Conservation (phyloP, 2,113 vertebrate species). For the Prolemur simus region DNA sequence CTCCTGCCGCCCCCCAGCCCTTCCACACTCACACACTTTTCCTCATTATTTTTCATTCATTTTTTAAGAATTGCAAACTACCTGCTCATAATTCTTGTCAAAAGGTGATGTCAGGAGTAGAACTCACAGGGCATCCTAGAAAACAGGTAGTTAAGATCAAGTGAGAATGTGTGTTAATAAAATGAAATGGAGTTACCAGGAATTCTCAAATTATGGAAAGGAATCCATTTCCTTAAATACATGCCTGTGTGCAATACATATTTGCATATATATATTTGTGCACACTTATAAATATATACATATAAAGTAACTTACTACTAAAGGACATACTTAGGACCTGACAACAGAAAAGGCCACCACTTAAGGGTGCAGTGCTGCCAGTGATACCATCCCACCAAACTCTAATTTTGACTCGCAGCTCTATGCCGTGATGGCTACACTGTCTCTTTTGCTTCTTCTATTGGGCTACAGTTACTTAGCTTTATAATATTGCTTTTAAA, state of each 20-base stretch:
- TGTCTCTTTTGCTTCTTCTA: not conserved
- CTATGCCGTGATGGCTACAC: not conserved
- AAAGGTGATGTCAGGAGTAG: slow-evolving; percentile 32
- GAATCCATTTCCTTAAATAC: slow-evolving; percentile 62
- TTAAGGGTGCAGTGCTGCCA: not conserved
- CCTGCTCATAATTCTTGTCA: slow-evolving; percentile 66
- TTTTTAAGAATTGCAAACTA: not conserved
- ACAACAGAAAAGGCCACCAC: not conserved
- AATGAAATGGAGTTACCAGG: slow-evolving; percentile 73
- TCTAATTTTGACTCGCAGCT: not conserved
- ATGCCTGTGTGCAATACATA: not conserved
- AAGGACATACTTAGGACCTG: not conserved
- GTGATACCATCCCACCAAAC: not conserved
- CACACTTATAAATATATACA: not conserved
- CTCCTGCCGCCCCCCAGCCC: accelerated
- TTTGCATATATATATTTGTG: not conserved
- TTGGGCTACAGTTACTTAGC: not conserved
- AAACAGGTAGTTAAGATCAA: slow-evolving; percentile 70
- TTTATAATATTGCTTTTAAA: slow-evolving; percentile 17
- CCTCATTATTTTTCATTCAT: slow-evolving; percentile 61
- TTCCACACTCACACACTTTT: slow-evolving; percentile 13
- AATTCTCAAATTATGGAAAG: slow-evolving; percentile 69
- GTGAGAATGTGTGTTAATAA: slow-evolving; percentile 74
- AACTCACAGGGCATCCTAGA: slow-evolving; percentile 65
- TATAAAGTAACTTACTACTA: slow-evolving; percentile 6